A percentile compares a stretch with the other conserved stretches of the same genome.
Conservation (phyloP, 1,140 invertebrate species). For the Teleogryllus occipitalis region DNA sequence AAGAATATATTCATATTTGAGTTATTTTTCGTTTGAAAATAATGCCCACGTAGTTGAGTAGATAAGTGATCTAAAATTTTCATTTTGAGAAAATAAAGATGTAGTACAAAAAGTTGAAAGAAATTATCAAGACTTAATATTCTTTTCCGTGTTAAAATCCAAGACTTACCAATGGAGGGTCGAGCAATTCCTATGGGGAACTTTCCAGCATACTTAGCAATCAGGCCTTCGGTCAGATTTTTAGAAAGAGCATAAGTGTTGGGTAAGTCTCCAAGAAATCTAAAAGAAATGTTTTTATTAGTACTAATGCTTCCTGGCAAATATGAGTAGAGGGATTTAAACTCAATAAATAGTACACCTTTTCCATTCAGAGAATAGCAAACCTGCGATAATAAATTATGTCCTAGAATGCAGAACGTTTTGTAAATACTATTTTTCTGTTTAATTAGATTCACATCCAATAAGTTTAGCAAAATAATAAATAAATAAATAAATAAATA, state of each 20-base stretch:
- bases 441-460: conserved; percentile 34
- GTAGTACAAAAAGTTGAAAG: background rate
- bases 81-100: too few relatives aligned
- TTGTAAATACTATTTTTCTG: background rate
- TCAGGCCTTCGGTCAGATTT: conserved; percentile 41
- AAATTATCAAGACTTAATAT: background rate
- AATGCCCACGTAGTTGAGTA: too few relatives aligned
- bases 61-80: too few relatives aligned
- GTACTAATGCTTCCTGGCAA: background rate
- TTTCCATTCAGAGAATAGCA: background rate
- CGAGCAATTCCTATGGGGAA: conserved; percentile 54
- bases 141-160: too few relatives aligned
- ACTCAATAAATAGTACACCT: background rate
- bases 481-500: background rate
- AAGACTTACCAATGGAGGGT: conserved; percentile 50
- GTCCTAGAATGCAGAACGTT: too few relatives aligned
- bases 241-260: conserved; percentile 49
- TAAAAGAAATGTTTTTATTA: conserved; percentile 22
- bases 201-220: conserved; percentile 35
- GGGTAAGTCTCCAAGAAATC: conserved; percentile 40
- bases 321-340: background rate
- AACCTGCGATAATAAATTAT: too few relatives aligned
- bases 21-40: too few relatives aligned
- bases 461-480: conserved; percentile 22
- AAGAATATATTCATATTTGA: too few relatives aligned